Conservation (phyloP, 2,113 vertebrate species). For the Vidua macroura region DNA sequence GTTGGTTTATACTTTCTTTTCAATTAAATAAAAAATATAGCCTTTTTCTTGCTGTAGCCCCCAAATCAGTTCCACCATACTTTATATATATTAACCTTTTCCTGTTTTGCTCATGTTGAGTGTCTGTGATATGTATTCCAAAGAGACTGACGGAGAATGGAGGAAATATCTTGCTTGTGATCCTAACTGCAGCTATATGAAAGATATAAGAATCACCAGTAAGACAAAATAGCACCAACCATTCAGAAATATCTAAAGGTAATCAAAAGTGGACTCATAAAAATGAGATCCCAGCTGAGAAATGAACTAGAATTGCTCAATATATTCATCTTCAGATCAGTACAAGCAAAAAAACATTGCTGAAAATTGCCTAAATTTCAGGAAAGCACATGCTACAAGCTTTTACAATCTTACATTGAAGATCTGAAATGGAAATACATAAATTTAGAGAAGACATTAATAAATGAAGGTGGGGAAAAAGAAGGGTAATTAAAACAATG, state of each 20-base stretch:
- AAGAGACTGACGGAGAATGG: neutral
- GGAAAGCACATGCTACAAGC: neutral
- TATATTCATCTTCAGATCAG: neutral
- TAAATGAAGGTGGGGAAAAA: neutral
- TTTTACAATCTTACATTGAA: neutral
- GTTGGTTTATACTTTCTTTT: neutral
- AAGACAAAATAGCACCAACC: conserved; percentile 10
- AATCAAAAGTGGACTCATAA: conserved; percentile 38
- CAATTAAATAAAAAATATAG: neutral
- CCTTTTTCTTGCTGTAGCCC: neutral
- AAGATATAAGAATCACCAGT: conserved; percentile 47
- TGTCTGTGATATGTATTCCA: neutral
- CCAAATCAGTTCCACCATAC: neutral
- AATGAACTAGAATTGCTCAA: conserved; percentile 1
- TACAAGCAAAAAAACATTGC: neutral
- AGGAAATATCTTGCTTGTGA: neutral
- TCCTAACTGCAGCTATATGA: neutral
- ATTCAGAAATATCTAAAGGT: conserved; percentile 56
- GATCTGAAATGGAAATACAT: neutral
- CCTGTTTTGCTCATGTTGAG: neutral
- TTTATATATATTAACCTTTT: neutral
- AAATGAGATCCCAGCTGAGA: conserved; percentile 11
- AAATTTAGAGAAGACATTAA: neutral
- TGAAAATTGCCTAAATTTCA: conserved; percentile 9
- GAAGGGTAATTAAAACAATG: neutral